phyloP scores from a whole-genome alignment of 2,797 vertebrate species.

The Chiloscyllium punctatum region DNA sequence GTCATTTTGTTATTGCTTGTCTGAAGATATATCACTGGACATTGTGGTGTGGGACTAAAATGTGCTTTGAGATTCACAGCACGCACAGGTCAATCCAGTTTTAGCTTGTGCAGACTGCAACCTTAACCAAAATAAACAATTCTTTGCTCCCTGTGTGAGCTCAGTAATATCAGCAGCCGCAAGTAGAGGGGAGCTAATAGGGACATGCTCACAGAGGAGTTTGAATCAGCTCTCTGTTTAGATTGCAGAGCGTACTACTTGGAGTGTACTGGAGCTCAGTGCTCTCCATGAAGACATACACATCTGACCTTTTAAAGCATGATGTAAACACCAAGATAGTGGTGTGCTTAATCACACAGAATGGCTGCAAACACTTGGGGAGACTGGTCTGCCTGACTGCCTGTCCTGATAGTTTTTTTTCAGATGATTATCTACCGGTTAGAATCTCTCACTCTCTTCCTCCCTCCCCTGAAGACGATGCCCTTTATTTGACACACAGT shows the following conservation, averaged over 20 bases:
- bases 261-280: background rate
- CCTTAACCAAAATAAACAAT: background rate
- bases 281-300: background rate
- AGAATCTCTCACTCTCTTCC: background rate
- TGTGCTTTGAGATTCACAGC: background rate
- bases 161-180: background rate
- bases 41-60: background rate
- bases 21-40: background rate
- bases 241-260: background rate
- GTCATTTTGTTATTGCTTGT: background rate
- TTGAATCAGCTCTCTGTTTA: background rate
- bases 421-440: background rate
- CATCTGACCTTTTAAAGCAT: slow-evolving; percentile 1
- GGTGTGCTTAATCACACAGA: background rate
- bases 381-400: background rate
- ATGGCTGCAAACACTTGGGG: background rate
- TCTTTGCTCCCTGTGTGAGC: background rate
- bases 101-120: background rate
- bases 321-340: background rate
- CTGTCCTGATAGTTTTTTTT: background rate
- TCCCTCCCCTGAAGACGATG: background rate
- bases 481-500: background rate
- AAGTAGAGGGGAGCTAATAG: background rate
- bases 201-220: background rate
- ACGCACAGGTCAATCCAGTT: slow-evolving; percentile 1